These are phyloP conservation scores for Catharus fuscescens DNA, from an alignment of 2,113 vertebrate species.

Conservation along the genomic window DNA sequence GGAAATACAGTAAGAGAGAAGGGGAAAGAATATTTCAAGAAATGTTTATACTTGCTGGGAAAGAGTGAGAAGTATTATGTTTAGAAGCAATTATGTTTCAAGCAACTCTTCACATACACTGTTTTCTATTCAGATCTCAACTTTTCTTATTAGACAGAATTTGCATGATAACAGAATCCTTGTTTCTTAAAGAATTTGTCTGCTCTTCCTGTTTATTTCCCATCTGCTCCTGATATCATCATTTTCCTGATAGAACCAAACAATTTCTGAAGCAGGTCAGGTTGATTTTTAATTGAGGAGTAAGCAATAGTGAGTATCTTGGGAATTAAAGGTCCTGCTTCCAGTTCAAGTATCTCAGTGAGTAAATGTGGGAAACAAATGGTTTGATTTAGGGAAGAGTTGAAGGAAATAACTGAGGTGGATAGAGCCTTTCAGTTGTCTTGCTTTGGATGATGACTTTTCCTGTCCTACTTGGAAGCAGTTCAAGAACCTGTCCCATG, in stretches of 20 bases:
- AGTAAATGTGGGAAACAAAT: neutral
- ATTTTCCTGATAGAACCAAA: accelerated
- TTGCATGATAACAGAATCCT: conserved; percentile 11
- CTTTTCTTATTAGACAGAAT: neutral
- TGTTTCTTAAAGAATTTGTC: neutral
- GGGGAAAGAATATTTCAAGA: neutral
- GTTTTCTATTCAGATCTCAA: neutral
- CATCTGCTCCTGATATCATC: neutral
- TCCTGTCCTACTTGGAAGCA: neutral
- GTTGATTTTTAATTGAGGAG: neutral
- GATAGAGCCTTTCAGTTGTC: neutral
- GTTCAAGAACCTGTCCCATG: neutral
- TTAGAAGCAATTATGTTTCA: neutral
- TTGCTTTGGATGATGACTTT: neutral
- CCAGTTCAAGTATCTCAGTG: neutral
- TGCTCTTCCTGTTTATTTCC: neutral
- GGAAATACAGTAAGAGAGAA: neutral
- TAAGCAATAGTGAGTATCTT: neutral
- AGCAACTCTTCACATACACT: neutral
- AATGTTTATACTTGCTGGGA: neutral
- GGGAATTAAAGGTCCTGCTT: neutral
- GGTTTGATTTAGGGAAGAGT: neutral
- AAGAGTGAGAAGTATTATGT: neutral
- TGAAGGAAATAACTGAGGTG: neutral
- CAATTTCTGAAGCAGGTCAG: neutral